Conservation (phyloP, 2,113 vertebrate species). For the Dromiciops gliroides region DNA sequence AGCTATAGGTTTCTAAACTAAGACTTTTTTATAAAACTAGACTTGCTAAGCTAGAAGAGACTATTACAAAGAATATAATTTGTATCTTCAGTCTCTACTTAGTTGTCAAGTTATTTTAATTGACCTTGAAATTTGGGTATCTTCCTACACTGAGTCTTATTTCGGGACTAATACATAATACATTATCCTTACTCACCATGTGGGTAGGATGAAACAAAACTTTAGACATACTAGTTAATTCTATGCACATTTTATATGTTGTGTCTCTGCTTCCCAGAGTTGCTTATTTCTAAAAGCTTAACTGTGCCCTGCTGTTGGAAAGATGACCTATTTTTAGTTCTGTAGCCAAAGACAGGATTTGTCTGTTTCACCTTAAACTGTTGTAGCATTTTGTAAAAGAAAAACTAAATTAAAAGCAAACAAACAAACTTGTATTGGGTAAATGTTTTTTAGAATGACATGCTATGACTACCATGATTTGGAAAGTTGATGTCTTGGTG, state of each 20-base stretch:
- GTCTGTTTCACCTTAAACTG: constrained; percentile 66
- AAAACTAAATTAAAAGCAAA: background rate
- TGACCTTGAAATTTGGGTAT: constrained; percentile 71
- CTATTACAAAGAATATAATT: constrained; percentile 49
- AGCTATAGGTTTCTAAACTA: constrained; percentile 64
- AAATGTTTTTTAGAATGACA: constrained; percentile 72
- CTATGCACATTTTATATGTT: constrained; percentile 69
- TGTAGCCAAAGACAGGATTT: constrained; percentile 79
- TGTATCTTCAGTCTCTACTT: constrained; percentile 62
- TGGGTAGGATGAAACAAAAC: constrained; percentile 53
- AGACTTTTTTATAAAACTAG: constrained; percentile 58
- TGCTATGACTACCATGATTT: constrained; percentile 60
- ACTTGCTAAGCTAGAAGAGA: constrained; percentile 56
- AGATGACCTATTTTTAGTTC: constrained; percentile 75
- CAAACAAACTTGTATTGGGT: constrained; percentile 49
- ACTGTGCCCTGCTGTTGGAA: constrained; percentile 58
- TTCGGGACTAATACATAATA: constrained; percentile 69
- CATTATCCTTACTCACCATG: constrained; percentile 65
- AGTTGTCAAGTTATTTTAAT: constrained; percentile 66
- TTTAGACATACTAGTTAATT: constrained; percentile 60
- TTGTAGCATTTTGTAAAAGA: constrained; percentile 76
- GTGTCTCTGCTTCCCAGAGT: constrained; percentile 50
- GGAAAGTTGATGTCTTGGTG: constrained; percentile 66
- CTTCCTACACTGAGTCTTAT: constrained; percentile 66
- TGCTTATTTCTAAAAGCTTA: constrained; percentile 55